These are phyloP conservation scores for Sylvia atricapilla DNA, from an alignment of 2,113 vertebrate genomes.

Conservation along the genomic window DNA sequence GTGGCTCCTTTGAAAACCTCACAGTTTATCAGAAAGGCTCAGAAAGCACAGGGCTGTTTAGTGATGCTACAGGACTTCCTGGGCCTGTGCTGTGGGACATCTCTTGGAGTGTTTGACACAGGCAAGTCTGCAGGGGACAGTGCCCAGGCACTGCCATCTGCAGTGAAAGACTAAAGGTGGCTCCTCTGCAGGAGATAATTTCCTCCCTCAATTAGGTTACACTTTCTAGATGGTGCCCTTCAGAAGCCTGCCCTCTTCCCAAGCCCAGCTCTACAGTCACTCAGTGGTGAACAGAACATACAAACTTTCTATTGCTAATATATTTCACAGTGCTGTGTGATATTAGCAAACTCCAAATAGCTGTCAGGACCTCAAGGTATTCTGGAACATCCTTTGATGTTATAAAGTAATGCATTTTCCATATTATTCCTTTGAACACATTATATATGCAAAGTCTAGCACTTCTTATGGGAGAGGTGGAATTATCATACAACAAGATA, in stretches of 20 bases:
- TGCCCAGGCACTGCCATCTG: neutral
- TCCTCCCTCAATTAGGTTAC: neutral
- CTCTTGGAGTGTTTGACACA: neutral
- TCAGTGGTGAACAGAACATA: neutral
- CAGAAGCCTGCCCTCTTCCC: neutral
- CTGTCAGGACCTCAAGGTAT: conserved; percentile 58
- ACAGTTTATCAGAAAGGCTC: conserved; percentile 13
- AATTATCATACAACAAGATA: conserved; percentile 55
- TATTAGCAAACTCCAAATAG: conserved; percentile 33
- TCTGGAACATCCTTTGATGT: conserved; percentile 64
- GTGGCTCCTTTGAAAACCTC: conserved; percentile 33
- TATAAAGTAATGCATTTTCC: conserved; percentile 47
- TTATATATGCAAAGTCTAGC: conserved; percentile 67
- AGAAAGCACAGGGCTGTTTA: conserved; percentile 22
- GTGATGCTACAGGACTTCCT: neutral
- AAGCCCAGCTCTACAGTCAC: neutral
- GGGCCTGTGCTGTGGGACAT: neutral
- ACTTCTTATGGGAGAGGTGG: conserved; percentile 51
- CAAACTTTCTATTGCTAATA: conserved; percentile 23
- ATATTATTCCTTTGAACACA: conserved; percentile 52
- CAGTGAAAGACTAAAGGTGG: neutral
- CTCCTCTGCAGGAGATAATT: conserved; percentile 31
- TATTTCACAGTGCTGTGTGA: conserved; percentile 46
- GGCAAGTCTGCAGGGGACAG: neutral
- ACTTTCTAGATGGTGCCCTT: neutral